phyloP scores from a whole-genome alignment of 2,797 vertebrate genomes.

The Rhodeus uyekii region DNA sequence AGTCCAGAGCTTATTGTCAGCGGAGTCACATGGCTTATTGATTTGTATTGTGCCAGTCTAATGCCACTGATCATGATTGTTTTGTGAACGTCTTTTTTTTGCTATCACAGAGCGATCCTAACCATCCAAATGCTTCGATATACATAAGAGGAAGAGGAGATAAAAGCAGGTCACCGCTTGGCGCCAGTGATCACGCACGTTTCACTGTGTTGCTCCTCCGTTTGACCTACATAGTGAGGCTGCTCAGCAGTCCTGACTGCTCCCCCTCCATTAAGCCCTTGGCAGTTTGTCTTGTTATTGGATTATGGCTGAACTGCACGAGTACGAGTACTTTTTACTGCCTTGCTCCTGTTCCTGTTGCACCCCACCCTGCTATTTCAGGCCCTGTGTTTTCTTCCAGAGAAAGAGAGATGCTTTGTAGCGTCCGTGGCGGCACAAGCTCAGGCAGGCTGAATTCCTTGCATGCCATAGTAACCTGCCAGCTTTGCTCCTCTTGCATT shows the following conservation, averaged over 20 bases:
- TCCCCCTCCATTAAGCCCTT: constrained; percentile 70
- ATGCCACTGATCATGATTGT: constrained; percentile 38
- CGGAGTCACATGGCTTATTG: constrained; percentile 54
- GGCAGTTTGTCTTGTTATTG: constrained; percentile 70
- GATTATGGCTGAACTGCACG: constrained; percentile 68
- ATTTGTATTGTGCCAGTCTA: constrained; percentile 18
- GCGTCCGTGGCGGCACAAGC: constrained; percentile 69
- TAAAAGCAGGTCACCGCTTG: constrained; percentile 3
- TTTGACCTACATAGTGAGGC: constrained; percentile 76
- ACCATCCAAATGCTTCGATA: not conserved
- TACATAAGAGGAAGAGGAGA: not conserved
- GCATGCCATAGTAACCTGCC: constrained; percentile 83
- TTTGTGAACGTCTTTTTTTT: not conserved
- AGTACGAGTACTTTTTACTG: constrained; percentile 47
- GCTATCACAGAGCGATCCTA: not conserved
- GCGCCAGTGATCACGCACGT: constrained; percentile 31
- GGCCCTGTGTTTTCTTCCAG: constrained; percentile 40
- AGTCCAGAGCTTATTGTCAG: constrained; percentile 65
- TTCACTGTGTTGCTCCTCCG: constrained; percentile 54
- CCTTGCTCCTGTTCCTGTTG: constrained; percentile 40
- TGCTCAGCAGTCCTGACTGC: constrained; percentile 64
- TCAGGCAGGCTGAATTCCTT: constrained; percentile 81
- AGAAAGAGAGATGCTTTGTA: constrained; percentile 43
- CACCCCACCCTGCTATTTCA: constrained; percentile 61
- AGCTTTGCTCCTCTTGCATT: constrained; percentile 68